Conservation (phyloP, 1,140 invertebrate genomes). For the Nixonia krombeini region DNA sequence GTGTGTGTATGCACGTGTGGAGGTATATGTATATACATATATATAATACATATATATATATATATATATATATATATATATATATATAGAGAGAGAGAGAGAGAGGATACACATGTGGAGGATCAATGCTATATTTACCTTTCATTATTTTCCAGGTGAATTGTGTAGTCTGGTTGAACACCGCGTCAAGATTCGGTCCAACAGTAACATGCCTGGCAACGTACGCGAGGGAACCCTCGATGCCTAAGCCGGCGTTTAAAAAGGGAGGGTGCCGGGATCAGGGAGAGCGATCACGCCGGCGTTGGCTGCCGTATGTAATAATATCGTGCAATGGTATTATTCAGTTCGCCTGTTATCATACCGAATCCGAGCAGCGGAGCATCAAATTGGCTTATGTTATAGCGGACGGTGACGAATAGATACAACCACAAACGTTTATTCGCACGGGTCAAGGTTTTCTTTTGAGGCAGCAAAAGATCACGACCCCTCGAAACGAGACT, state of each 20-base stretch:
- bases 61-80: too few relatives aligned
- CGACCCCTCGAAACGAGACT: too few relatives aligned
- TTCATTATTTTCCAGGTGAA: too few relatives aligned
- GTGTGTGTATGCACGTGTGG: too few relatives aligned
- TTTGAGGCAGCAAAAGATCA: slow-evolving; percentile 21
- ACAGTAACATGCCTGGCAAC: slow-evolving; percentile 35
- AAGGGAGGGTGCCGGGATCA: slow-evolving; percentile 42
- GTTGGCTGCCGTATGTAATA: slow-evolving; percentile 50
- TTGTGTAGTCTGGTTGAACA: too few relatives aligned
- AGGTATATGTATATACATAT: too few relatives aligned
- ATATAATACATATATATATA: too few relatives aligned
- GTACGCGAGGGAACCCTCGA: slow-evolving; percentile 31
- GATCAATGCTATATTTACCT: too few relatives aligned
- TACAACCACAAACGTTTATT: slow-evolving; percentile 61
- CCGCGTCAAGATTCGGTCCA: slow-evolving; percentile 40
- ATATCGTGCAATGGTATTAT: slow-evolving; percentile 58
- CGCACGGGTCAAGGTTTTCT: slow-evolving; percentile 34
- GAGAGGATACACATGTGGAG: too few relatives aligned
- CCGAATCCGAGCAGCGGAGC: slow-evolving; percentile 58
- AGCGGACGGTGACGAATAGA: slow-evolving; percentile 53
- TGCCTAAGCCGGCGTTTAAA: slow-evolving; percentile 43
- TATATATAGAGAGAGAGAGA: too few relatives aligned
- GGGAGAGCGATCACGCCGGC: slow-evolving; percentile 21
- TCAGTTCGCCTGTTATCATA: slow-evolving; percentile 52
- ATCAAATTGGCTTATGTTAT: slow-evolving; percentile 65